These are phyloP conservation scores for Prorops nasuta DNA, from an alignment of 1,140 invertebrate species.

Conservation along the genomic window DNA sequence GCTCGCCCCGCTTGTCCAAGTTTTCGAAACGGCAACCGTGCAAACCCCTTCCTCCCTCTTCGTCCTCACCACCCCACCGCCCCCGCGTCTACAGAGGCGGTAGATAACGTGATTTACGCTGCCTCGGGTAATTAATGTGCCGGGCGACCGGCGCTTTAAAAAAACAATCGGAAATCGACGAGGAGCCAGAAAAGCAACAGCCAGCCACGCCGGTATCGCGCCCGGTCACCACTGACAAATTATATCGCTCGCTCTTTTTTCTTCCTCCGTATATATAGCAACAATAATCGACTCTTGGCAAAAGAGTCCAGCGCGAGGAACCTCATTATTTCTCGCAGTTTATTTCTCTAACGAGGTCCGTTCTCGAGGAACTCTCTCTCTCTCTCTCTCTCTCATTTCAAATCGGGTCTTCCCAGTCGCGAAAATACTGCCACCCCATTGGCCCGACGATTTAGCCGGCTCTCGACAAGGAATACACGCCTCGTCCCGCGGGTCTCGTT, in stretches of 20 bases:
- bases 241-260: slow-evolving; percentile 28
- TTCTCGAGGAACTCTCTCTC: too few species aligned
- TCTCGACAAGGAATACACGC: too few species aligned
- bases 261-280: too few species aligned
- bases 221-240: slow-evolving; percentile 35
- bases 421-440: slow-evolving; percentile 7
- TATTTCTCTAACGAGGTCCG: too few species aligned
- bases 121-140: slow-evolving; percentile 44
- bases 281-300: too few species aligned
- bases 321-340: too few species aligned
- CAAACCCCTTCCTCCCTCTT: slow-evolving; percentile 23
- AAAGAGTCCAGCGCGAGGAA: too few species aligned
- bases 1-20: too few species aligned
- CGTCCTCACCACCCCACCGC: not conserved
- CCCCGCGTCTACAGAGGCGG: slow-evolving; percentile 6
- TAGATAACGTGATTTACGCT: slow-evolving; percentile 49
- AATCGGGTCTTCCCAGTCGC: slow-evolving; percentile 2
- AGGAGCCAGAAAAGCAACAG: slow-evolving; percentile 33
- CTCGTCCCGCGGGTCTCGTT: not conserved
- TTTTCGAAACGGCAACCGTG: slow-evolving; percentile 16
- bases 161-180: slow-evolving; percentile 49
- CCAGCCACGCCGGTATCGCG: slow-evolving; percentile 25
- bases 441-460: too few species aligned
- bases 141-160: slow-evolving; percentile 32
- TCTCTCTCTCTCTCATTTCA: slow-evolving; percentile 8